Evolutionary conservation across 2,888 invertebrate genomes (phyloP).

Genomic region (Erebia ligea): DNA sequence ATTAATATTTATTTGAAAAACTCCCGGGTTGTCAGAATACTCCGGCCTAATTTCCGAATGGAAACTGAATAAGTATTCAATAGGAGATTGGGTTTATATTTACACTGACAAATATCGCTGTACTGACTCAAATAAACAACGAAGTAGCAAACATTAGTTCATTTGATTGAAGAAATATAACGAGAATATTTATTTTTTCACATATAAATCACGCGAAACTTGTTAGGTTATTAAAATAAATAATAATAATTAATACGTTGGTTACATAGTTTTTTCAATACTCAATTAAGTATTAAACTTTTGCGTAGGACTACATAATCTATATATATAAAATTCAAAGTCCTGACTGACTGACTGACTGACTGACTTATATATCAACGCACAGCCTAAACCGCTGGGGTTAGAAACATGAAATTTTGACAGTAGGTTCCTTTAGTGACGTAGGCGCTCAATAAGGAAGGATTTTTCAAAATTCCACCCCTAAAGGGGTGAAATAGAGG

Average conservation of each 20-base stretch:
- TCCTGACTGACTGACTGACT: too few relatives aligned
- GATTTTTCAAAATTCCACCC: too few relatives aligned
- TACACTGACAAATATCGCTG: background rate
- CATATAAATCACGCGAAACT: background rate
- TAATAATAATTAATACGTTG: background rate
- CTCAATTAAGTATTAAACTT: too few relatives aligned
- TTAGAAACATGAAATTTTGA: too few relatives aligned
- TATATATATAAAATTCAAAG: too few relatives aligned
- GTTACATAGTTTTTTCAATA: background rate
- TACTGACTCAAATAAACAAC: slow-evolving; percentile 4
- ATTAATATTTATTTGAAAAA: slow-evolving; percentile 76
- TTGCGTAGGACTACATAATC: too few relatives aligned
- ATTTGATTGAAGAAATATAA: background rate
- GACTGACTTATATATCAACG: too few relatives aligned
- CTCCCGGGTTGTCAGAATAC: slow-evolving; percentile 62
- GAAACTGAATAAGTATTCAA: slow-evolving; percentile 69
- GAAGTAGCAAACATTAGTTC: background rate
- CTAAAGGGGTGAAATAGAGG: too few relatives aligned
- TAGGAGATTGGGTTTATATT: slow-evolving; percentile 47
- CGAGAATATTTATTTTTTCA: background rate
- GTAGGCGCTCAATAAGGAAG: too few relatives aligned
- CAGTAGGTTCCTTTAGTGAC: too few relatives aligned
- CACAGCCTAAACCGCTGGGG: too few relatives aligned
- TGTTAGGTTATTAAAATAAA: background rate
- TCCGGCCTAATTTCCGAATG: slow-evolving; percentile 67